Evolutionary conservation across 2,888 invertebrate genomes (phyloP).

Genomic region (Ormyrus rosae): DNA sequence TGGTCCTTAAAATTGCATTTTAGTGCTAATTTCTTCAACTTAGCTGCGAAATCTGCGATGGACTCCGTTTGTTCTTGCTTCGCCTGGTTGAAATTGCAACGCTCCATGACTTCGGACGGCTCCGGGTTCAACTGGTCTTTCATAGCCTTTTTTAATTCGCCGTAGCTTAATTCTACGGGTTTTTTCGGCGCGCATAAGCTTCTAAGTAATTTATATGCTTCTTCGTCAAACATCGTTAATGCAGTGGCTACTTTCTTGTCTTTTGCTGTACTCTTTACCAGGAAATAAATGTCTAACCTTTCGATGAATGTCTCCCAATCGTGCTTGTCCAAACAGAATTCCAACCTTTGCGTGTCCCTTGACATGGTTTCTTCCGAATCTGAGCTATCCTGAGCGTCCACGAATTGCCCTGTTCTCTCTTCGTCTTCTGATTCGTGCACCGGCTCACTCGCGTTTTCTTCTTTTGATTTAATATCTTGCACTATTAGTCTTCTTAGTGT

Average conservation of each 20-base stretch:
- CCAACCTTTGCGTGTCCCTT: background rate
- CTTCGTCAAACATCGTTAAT: conserved; percentile 42
- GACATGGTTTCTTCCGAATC: too few relatives aligned
- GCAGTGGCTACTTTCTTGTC: conserved; percentile 46
- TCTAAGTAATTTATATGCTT: conserved; percentile 50
- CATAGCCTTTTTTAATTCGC: conserved; percentile 48
- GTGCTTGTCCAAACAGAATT: conserved; percentile 34
- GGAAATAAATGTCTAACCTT: conserved; percentile 38
- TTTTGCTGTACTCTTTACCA: conserved; percentile 37
- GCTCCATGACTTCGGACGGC: conserved; percentile 55
- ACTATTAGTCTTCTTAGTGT: too few relatives aligned
- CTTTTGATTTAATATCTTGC: too few relatives aligned
- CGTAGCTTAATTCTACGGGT: conserved; percentile 46
- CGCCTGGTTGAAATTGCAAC: conserved; percentile 54
- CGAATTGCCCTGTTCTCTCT: too few relatives aligned
- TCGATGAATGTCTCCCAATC: conserved; percentile 42
- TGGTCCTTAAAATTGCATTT: conserved; percentile 59
- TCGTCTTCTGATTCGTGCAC: too few relatives aligned
- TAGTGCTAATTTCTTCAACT: conserved; percentile 53
- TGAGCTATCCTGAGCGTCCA: too few relatives aligned
- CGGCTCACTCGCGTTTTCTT: too few relatives aligned
- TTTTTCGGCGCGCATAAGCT: conserved; percentile 54
- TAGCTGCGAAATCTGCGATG: conserved; percentile 51
- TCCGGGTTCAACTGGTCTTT: conserved; percentile 55
- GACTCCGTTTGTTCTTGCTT: conserved; percentile 52